Percentiles rank a stretch among this genome's conserved stretches.
These are phyloP conservation scores for Choristoneura rosaceana DNA, from an alignment of 2,888 invertebrate species.

Conservation along the genomic window DNA sequence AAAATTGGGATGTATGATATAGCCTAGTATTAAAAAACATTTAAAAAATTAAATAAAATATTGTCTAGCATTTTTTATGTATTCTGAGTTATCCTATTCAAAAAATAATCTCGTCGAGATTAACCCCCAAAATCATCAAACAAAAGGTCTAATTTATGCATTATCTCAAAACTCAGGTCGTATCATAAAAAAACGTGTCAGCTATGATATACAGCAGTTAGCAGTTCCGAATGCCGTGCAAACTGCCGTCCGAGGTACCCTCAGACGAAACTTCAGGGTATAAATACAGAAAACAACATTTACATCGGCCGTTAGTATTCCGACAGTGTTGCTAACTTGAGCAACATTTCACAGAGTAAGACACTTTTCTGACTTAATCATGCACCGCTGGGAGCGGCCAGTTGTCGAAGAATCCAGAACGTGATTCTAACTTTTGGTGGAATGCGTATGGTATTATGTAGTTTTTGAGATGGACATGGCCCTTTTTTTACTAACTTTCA, in stretches of 20 bases:
- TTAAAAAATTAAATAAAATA: too few species aligned
- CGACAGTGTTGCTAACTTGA: slow-evolving; percentile 61
- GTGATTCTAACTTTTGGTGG: slow-evolving; percentile 35
- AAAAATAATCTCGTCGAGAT: not conserved
- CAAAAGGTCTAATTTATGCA: slow-evolving; percentile 34
- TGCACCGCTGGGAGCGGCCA: slow-evolving; percentile 46
- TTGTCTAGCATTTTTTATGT: too few species aligned
- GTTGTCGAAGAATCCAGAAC: slow-evolving; percentile 36
- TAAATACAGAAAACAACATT: slow-evolving; percentile 72
- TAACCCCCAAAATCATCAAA: slow-evolving; percentile 18
- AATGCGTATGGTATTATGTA: slow-evolving; percentile 9
- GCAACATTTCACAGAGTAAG: slow-evolving; percentile 71
- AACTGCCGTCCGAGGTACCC: slow-evolving; percentile 54
- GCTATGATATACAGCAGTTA: slow-evolving; percentile 57
- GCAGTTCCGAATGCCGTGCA: slow-evolving; percentile 51
- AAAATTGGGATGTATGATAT: too few species aligned
- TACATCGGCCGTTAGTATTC: slow-evolving; percentile 70
- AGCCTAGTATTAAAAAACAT: too few species aligned
- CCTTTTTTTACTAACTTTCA: too few species aligned
- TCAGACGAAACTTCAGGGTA: slow-evolving; percentile 54
- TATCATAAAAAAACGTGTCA: slow-evolving; percentile 42
- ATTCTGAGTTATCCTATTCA: too few species aligned
- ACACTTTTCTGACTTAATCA: slow-evolving; percentile 72
- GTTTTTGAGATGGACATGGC: not conserved
- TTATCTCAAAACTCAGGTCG: slow-evolving; percentile 28